A percentile compares a stretch with the other conserved stretches of the same genome.
Evolutionary conservation across 2,113 vertebrate species (phyloP).

Genomic region (Megaceryle maxima): DNA sequence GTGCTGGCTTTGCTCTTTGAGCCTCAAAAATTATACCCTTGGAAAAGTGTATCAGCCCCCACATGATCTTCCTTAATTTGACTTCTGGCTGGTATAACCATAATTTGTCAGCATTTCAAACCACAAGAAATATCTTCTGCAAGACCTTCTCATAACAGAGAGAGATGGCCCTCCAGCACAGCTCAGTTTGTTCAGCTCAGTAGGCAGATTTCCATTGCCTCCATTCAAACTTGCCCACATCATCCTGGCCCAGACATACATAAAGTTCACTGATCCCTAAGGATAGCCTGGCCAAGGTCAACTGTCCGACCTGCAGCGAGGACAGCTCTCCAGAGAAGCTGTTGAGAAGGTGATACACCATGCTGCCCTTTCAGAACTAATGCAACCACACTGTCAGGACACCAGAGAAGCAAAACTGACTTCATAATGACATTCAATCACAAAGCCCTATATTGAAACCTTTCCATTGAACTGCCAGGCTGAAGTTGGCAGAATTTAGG

Average conservation of each 20-base stretch:
- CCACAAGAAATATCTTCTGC: neutral
- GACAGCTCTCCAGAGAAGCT: neutral
- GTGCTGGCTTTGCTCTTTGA: neutral
- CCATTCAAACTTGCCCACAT: neutral
- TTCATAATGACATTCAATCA: neutral
- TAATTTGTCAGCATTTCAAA: neutral
- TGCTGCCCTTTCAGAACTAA: neutral
- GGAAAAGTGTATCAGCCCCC: neutral
- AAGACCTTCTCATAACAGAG: neutral
- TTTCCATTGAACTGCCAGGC: neutral
- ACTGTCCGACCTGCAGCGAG: neutral
- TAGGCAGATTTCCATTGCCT: neutral
- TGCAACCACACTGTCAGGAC: neutral
- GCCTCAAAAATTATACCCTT: neutral
- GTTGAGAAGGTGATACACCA: neutral
- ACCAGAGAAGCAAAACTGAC: neutral
- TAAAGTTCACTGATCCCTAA: neutral
- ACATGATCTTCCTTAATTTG: neutral
- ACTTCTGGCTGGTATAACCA: neutral
- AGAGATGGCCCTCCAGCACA: neutral
- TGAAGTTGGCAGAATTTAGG: conserved; percentile 10
- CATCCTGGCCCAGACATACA: neutral
- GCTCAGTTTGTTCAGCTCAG: neutral
- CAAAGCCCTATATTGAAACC: neutral
- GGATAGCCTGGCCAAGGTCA: neutral